phyloP scores from a whole-genome alignment of 2,888 invertebrate genomes.

The Melieria omissa region DNA sequence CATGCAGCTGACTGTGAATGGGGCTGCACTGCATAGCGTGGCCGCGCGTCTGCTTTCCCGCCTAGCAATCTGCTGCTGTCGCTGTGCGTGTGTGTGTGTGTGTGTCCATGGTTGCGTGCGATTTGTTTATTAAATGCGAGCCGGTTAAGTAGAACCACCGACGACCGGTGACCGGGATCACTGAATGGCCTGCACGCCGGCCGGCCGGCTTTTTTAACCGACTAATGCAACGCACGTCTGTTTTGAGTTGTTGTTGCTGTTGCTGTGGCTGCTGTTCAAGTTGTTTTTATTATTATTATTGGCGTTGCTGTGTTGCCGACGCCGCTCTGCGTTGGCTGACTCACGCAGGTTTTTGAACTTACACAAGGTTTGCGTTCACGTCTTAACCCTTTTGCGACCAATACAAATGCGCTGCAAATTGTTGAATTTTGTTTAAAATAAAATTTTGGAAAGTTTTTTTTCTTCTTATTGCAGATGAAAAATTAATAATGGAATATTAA shows the following conservation, averaged over 20 bases:
- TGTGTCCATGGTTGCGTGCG: background rate
- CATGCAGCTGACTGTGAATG: background rate
- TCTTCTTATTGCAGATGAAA: no score
- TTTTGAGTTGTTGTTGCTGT: slow-evolving; percentile 23
- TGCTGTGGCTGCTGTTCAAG: slow-evolving; percentile 23
- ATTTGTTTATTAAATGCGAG: slow-evolving; percentile 30
- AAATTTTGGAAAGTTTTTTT: no score
- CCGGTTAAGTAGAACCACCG: slow-evolving; percentile 24
- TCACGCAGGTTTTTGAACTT: slow-evolving; percentile 60
- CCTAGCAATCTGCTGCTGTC: no score
- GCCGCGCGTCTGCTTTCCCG: background rate
- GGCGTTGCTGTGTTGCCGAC: background rate
- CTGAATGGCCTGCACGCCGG: slow-evolving; percentile 29
- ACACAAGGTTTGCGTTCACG: slow-evolving; percentile 48
- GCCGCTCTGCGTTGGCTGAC: slow-evolving; percentile 13
- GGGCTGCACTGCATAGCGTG: background rate
- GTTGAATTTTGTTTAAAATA: slow-evolving; percentile 29
- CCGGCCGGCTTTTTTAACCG: slow-evolving; percentile 59
- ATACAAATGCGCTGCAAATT: background rate
- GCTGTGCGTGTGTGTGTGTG: no score
- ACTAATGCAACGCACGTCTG: slow-evolving; percentile 27
- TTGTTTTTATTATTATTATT: background rate
- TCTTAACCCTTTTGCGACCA: no score
- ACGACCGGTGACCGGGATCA: no score
- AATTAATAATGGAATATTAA: no score